phyloP scores from a whole-genome alignment of 2,888 invertebrate species.

The Gerris lacustris region DNA sequence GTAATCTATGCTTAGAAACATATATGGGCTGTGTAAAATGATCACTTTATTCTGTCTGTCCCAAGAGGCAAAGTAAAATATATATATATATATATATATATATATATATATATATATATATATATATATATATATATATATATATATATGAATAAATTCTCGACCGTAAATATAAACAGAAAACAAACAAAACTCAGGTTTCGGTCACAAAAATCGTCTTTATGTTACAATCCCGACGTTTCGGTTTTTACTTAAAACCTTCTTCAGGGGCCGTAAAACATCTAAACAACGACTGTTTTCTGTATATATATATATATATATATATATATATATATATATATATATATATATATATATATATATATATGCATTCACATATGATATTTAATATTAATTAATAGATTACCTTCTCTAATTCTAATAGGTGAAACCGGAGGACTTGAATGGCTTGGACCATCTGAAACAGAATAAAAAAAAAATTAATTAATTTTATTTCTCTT shows the following conservation, averaged over 20 bases:
- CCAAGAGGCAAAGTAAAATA: no score
- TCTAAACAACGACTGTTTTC: neutral
- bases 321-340: conserved; percentile 1
- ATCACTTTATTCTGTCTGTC: no score
- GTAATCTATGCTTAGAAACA: no score
- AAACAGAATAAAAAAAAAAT: conserved; percentile 34
- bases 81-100: neutral
- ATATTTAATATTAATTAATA: neutral
- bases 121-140: conserved; percentile 1
- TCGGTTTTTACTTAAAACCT: no score
- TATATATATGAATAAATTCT: neutral
- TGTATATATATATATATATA: neutral
- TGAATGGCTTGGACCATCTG: conserved; percentile 99
- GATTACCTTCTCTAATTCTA: conserved; percentile 99
- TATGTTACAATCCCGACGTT: no score
- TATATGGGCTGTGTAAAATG: neutral
- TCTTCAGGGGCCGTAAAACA: no score
- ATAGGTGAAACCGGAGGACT: conserved; percentile 99
- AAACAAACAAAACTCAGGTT: no score
- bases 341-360: conserved; percentile 1
- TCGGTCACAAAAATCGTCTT: no score
- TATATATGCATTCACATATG: no score
- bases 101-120: conserved; percentile 1
- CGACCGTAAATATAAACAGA: no score
- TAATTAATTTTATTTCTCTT: neutral